Percentiles rank a stretch among this genome's conserved stretches.
Conservation (phyloP, 1,140 invertebrate genomes). For the Laupala kohalensis region DNA sequence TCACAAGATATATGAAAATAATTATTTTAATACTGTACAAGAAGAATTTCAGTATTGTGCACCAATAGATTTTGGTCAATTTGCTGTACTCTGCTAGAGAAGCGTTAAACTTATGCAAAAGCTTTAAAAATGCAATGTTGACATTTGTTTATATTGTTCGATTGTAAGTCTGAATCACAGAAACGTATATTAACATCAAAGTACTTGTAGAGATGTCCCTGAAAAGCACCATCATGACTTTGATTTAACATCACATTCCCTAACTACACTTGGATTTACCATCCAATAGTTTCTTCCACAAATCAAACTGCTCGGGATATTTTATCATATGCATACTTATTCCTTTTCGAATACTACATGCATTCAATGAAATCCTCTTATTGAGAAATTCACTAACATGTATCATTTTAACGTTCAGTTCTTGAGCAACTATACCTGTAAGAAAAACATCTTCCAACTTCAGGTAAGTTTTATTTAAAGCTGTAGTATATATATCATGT, state of each 20-base stretch:
- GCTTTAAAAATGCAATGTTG: background rate
- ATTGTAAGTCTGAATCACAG: background rate
- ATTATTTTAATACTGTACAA: too few species aligned
- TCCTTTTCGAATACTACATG: constrained; percentile 62
- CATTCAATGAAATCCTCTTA: constrained; percentile 57
- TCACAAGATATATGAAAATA: background rate
- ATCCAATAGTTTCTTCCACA: constrained; percentile 77
- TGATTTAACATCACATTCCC: background rate
- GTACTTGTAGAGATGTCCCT: background rate
- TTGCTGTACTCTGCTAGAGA: background rate
- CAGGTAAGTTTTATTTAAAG: constrained; percentile 56
- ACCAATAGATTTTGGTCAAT: background rate
- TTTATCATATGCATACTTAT: constrained; percentile 83
- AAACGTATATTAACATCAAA: background rate
- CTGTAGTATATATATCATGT: constrained; percentile 47
- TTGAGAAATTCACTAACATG: constrained; percentile 74
- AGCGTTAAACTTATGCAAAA: background rate
- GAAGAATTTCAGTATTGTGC: background rate
- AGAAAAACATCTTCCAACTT: constrained; percentile 84
- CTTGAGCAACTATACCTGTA: constrained; percentile 71
- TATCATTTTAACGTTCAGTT: constrained; percentile 49
- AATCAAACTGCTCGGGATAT: constrained; percentile 72
- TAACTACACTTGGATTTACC: constrained; percentile 61
- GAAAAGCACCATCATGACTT: background rate
- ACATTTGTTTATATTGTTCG: background rate